A percentile compares a stretch with the other conserved stretches of the same genome.
Evolutionary conservation across 2,113 vertebrate genomes (phyloP).

Genomic region (Clarias macrocephalus): DNA sequence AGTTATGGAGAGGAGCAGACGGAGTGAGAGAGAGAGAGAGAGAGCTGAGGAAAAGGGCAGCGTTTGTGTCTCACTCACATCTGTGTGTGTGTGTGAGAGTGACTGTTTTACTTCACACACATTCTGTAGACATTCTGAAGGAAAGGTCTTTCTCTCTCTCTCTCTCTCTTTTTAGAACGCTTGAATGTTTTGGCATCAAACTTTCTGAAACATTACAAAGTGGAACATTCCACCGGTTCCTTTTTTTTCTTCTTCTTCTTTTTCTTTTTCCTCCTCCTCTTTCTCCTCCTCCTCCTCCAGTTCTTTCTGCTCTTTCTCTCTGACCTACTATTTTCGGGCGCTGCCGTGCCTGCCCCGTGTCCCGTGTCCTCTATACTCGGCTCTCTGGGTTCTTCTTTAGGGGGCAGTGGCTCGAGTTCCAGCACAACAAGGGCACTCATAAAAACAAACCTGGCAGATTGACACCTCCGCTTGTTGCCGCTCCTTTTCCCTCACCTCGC

Average conservation of each 20-base stretch:
- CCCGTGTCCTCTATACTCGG: slow-evolving; percentile 18
- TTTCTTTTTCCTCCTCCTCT: slow-evolving; percentile 9
- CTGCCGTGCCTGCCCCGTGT: neutral
- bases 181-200: slow-evolving; percentile 32
- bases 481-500: neutral
- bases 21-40: slow-evolving; percentile 26
- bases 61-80: slow-evolving; percentile 44
- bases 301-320: slow-evolving; percentile 33
- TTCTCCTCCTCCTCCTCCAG: slow-evolving; percentile 6
- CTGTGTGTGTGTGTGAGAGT: slow-evolving; percentile 34
- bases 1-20: slow-evolving; percentile 45
- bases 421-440: slow-evolving; percentile 42
- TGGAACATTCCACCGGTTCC: slow-evolving; percentile 51
- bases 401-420: slow-evolving; percentile 48
- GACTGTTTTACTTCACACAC: slow-evolving; percentile 15
- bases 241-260: slow-evolving; percentile 19
- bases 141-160: slow-evolving; percentile 29
- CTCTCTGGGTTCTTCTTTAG: slow-evolving; percentile 37
- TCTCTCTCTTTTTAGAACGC: neutral
- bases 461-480: slow-evolving; percentile 22
- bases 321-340: slow-evolving; percentile 47
- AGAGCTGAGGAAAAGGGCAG: slow-evolving; percentile 20
- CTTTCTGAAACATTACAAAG: slow-evolving; percentile 50
- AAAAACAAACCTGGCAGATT: slow-evolving; percentile 38
- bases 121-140: slow-evolving; percentile 12